phyloP scores from a whole-genome alignment of 1,140 invertebrate species.

The Dendrolimus punctatus region DNA sequence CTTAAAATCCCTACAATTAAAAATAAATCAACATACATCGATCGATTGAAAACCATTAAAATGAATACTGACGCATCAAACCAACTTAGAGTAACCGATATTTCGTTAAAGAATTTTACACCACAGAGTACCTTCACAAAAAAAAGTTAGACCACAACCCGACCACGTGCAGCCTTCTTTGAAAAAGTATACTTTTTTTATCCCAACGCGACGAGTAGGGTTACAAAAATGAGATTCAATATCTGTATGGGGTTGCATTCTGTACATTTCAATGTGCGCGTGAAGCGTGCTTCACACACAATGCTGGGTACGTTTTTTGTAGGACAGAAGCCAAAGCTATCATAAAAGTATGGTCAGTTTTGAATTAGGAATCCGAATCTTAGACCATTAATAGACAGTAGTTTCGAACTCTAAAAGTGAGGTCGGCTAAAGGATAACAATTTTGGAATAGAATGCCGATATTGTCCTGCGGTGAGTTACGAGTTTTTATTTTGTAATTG shows the following conservation, averaged over 20 bases:
- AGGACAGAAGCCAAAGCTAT: neutral
- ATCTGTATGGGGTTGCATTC: constrained; percentile 17
- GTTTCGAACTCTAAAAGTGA: too few species aligned
- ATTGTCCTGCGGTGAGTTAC: too few species aligned
- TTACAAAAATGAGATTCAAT: constrained; percentile 62
- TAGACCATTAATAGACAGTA: too few species aligned
- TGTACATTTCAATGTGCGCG: constrained; percentile 22
- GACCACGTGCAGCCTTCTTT: constrained; percentile 59
- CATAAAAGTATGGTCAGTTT: neutral
- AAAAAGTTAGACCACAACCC: constrained; percentile 60
- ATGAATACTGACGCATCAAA: too few species aligned
- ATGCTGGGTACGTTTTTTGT: constrained; percentile 17
- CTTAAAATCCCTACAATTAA: too few species aligned
- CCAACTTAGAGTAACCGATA: constrained; percentile 42
- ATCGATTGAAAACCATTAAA: too few species aligned
- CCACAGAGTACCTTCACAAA: constrained; percentile 54
- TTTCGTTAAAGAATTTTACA: constrained; percentile 52
- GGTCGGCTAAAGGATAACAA: too few species aligned
- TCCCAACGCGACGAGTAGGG: constrained; percentile 38
- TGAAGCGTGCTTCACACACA: constrained; percentile 36
- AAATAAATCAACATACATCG: too few species aligned
- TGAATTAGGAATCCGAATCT: constrained; percentile 4
- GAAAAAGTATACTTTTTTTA: constrained; percentile 53
- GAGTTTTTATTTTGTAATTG: too few species aligned
- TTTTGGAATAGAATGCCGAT: too few species aligned